A percentile compares a stretch with the other conserved stretches of the same genome.
These are phyloP conservation scores for Neopelma chrysocephalum DNA, from an alignment of 2,797 vertebrate genomes.

Conservation along the genomic window DNA sequence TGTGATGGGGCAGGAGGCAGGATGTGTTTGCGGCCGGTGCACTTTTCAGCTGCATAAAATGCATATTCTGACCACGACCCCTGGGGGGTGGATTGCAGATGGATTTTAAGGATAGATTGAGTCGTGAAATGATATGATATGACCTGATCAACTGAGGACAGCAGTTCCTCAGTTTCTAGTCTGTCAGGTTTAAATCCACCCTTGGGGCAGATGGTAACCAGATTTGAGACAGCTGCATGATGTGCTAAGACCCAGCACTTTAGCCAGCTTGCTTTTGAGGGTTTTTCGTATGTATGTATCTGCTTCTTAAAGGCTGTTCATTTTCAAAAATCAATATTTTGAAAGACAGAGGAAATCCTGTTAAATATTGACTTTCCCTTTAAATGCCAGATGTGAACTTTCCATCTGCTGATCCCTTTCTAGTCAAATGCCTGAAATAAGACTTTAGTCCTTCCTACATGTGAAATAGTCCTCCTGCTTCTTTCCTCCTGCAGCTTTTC, in stretches of 20 bases:
- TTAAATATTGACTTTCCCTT: conserved; percentile 63
- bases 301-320: not conserved
- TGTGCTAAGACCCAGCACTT: not conserved
- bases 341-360: conserved; percentile 50
- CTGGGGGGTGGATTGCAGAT: not conserved
- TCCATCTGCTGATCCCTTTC: conserved; percentile 38
- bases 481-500: not conserved
- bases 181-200: not conserved
- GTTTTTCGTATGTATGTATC: not conserved
- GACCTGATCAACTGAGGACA: not conserved
- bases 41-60: not conserved
- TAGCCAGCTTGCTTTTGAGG: not conserved
- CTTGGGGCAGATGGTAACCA: not conserved
- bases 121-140: not conserved
- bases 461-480: not conserved
- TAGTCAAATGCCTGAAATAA: conserved; percentile 24
- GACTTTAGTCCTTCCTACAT: not conserved
- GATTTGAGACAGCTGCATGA: not conserved
- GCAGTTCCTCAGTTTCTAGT: not conserved
- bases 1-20: not conserved
- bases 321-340: conserved; percentile 60
- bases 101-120: not conserved
- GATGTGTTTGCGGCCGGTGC: not conserved
- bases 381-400: conserved; percentile 59
- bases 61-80: not conserved